Conservation (phyloP, 2,113 vertebrate genomes). For the Cranoglanis bouderius region DNA sequence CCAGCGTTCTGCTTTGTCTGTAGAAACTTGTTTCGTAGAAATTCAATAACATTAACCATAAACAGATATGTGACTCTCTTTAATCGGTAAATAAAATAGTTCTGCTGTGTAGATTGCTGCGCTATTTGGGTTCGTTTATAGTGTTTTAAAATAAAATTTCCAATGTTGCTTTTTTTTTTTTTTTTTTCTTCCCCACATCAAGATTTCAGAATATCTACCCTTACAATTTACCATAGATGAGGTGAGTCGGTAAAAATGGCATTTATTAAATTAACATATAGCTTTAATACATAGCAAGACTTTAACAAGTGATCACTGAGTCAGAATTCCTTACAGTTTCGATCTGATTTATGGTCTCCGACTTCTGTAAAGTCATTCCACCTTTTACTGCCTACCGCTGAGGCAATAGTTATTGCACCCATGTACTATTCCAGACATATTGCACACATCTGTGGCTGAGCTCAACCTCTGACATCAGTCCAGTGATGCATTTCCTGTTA, state of each 20-base stretch:
- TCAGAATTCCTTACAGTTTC: background rate
- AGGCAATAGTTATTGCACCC: background rate
- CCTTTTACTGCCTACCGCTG: background rate
- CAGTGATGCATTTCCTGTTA: slow-evolving; percentile 18
- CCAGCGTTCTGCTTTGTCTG: background rate
- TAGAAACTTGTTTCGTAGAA: background rate
- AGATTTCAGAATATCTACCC: background rate
- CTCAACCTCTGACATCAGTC: background rate
- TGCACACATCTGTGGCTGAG: background rate
- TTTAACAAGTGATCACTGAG: background rate
- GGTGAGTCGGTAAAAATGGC: background rate
- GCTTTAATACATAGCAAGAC: background rate
- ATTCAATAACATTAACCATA: background rate
- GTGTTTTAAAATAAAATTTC: background rate
- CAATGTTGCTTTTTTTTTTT: background rate
- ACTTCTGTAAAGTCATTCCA: background rate
- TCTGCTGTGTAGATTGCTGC: background rate
- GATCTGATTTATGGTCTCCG: background rate
- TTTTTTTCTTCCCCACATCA: background rate
- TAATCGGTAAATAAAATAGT: background rate
- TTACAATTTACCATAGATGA: background rate
- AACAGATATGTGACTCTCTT: background rate
- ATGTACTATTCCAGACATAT: background rate
- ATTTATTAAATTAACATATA: slow-evolving; percentile 44
- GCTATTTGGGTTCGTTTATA: background rate